Conservation (phyloP, 2,888 invertebrate species). For the Scaptomyza caliginosa region DNA sequence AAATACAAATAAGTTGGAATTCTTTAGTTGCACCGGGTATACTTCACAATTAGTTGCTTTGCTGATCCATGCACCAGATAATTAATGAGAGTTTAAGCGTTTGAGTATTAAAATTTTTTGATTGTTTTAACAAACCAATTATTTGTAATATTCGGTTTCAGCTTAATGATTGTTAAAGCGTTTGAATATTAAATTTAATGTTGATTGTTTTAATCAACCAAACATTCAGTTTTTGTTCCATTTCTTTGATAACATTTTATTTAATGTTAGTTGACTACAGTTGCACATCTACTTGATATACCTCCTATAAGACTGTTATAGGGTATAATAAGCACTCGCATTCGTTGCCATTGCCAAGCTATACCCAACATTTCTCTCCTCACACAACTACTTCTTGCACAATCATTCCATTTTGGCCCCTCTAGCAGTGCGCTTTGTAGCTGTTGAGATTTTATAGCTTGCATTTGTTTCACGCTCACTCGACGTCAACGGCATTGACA, state of each 20-base stretch:
- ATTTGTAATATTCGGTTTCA: too few relatives aligned
- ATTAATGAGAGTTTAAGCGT: too few relatives aligned
- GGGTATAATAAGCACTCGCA: constrained; percentile 42
- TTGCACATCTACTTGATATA: neutral
- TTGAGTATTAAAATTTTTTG: too few relatives aligned
- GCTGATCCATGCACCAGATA: too few relatives aligned
- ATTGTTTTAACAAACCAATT: too few relatives aligned
- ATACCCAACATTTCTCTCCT: neutral
- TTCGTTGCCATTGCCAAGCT: constrained; percentile 9
- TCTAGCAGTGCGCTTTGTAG: constrained; percentile 59
- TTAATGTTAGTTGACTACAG: neutral
- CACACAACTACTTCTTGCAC: neutral
- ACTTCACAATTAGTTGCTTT: neutral
- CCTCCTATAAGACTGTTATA: neutral
- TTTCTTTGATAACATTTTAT: too few relatives aligned
- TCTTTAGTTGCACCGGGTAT: neutral
- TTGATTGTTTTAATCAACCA: too few relatives aligned
- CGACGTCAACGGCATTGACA: constrained; percentile 78
- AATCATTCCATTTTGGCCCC: constrained; percentile 27
- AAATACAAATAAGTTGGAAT: constrained; percentile 52
- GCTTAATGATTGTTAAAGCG: too few relatives aligned
- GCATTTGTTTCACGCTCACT: constrained; percentile 80
- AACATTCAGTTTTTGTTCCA: too few relatives aligned
- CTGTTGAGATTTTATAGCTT: constrained; percentile 79
- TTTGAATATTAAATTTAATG: too few relatives aligned